Base-by-base conservation (phyloP, 2,888 invertebrate species). In the Lithophane socia region DNA sequence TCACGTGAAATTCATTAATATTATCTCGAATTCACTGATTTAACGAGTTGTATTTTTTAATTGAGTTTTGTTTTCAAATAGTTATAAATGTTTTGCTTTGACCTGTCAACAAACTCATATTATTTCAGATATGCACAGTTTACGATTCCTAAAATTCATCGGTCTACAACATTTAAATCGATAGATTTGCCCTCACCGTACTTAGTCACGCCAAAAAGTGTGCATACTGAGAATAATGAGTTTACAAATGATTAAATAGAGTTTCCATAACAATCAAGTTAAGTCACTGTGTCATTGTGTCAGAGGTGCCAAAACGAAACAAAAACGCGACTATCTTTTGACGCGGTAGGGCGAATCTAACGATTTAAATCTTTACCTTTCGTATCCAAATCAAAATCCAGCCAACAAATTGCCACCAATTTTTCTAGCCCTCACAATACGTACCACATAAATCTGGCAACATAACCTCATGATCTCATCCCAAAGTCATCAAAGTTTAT, bases 401-500 rank as follows among this genome's bases (percentile, higher is more conserved):
- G 12, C 18, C 12, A 29, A 5, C 9, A 8, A 74, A 73, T 37
- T 73, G n/a, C 7, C 13, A 37, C 9, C 10, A 47, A 16, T 16
- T 61, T 52, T n/a, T 37, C 3, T 37, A 64, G 8, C 9, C 12
- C 12, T 21, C 54, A 54, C 12, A 24, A 52, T 16, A 18, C 10
- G 24, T 16, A 37, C 13, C 8, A 42, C 54, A 63, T 42, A 44
- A 60, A 54, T 73, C 77, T 81, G 73, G 77, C 82, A 78, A 37
- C 56, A 52, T 66, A 37, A 63, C 49, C 67, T 47, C 68, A 64
- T 79, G 70, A 87, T 79, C 68, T 84, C 78, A 86, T 84, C 69
- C 47, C 8, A 44, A 61, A 79, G 24, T 61, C n/a, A 70, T 44
- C 8, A 44, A 61, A 79, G 24, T 61, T 24, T 72, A 65, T 58